A percentile compares a stretch with the other conserved stretches of the same genome.
Evolutionary conservation across 2,797 vertebrate species (phyloP).

Genomic region (Periparus ater): DNA sequence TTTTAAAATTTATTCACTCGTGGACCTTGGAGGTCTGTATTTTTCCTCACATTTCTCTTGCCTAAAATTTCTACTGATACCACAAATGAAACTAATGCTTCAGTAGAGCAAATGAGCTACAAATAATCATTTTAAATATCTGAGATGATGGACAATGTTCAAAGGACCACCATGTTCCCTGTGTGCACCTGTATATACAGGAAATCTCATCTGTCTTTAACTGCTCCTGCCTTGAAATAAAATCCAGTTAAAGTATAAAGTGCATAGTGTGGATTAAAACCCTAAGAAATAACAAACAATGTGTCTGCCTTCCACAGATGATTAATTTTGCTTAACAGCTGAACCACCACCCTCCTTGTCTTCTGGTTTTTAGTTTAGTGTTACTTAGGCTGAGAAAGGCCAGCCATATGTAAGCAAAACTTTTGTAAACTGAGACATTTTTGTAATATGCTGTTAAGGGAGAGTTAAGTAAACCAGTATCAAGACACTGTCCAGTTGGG

Average conservation of each 20-base stretch:
- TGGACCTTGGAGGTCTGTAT: background rate
- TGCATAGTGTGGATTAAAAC: constrained; percentile 65
- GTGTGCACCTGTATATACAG: background rate
- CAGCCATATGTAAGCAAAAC: constrained; percentile 57
- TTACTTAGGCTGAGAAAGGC: constrained; percentile 38
- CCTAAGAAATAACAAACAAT: constrained; percentile 65
- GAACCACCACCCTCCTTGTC: constrained; percentile 6
- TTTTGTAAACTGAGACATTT: constrained; percentile 50
- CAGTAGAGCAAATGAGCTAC: background rate
- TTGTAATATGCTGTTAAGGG: background rate
- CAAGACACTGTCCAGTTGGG: constrained; percentile 91
- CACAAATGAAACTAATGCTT: background rate
- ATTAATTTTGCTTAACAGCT: constrained; percentile 42
- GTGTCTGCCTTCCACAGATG: constrained; percentile 48
- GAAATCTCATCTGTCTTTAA: constrained; percentile 32
- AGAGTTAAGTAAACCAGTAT: constrained; percentile 68
- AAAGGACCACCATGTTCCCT: background rate
- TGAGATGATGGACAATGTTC: background rate
- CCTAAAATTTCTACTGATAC: background rate
- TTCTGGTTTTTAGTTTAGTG: constrained; percentile 15
- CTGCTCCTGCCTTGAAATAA: constrained; percentile 47
- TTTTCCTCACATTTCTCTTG: background rate
- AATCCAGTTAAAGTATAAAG: constrained; percentile 76
- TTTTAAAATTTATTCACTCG: background rate
- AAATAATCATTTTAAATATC: background rate